Evolutionary conservation across 2,797 vertebrate species (phyloP).

Genomic region (Tinamus major): DNA sequence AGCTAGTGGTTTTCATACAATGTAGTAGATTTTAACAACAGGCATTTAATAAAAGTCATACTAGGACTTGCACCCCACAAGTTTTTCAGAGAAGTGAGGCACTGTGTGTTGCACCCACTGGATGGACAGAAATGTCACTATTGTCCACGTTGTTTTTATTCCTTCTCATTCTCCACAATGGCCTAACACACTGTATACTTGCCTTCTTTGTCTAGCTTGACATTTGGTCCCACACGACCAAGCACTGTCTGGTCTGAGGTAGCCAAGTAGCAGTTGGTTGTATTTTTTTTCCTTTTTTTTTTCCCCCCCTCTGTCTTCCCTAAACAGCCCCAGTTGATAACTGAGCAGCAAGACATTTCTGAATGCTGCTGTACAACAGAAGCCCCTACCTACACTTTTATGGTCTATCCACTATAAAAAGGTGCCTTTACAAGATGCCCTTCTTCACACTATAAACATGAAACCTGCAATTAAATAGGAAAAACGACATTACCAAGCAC

Average conservation of each 20-base stretch:
- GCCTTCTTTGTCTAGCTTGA: constrained; percentile 58
- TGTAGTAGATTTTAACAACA: not conserved
- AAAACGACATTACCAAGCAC: not conserved
- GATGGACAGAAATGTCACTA: constrained; percentile 51
- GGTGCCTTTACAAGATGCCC: constrained; percentile 57
- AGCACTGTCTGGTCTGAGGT: constrained; percentile 17
- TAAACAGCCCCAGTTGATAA: constrained; percentile 27
- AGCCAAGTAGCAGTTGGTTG: not conserved
- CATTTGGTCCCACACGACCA: constrained; percentile 57
- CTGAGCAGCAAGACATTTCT: not conserved
- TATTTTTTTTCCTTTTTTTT: not conserved
- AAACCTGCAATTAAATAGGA: constrained; percentile 70
- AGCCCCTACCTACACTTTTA: constrained; percentile 45
- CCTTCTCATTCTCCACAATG: constrained; percentile 36
- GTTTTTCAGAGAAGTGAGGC: not conserved
- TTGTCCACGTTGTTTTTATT: not conserved
- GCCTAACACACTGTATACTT: constrained; percentile 21
- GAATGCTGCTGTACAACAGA: not conserved
- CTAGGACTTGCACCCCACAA: not conserved
- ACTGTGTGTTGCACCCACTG: constrained; percentile 60
- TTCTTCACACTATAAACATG: constrained; percentile 47
- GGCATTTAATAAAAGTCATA: not conserved
- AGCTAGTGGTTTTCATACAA: not conserved
- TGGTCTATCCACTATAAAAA: constrained; percentile 54
- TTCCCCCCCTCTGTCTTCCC: not conserved